Evolutionary conservation across 1,140 invertebrate genomes (phyloP).

Genomic region (Scaptomyza hsui): DNA sequence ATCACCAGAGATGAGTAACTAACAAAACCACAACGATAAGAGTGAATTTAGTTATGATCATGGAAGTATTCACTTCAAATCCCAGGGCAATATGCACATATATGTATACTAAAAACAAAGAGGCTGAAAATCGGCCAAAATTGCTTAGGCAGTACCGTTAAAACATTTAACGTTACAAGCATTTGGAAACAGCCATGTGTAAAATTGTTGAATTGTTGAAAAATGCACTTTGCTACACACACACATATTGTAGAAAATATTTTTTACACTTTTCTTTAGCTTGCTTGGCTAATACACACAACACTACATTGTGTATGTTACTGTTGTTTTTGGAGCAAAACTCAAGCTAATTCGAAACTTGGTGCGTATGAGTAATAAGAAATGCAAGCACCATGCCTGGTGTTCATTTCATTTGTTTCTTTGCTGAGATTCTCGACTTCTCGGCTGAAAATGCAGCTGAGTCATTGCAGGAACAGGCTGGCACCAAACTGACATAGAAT

Average conservation of each 20-base stretch:
- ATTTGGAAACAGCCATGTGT: not conserved
- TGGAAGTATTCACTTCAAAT: too few species aligned
- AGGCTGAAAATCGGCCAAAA: too few species aligned
- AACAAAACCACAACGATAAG: too few species aligned
- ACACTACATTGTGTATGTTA: not conserved
- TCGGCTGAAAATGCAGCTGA: constrained; percentile 34
- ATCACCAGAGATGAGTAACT: too few species aligned
- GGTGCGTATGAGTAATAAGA: constrained; percentile 75
- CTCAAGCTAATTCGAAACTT: constrained; percentile 25
- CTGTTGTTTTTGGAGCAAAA: constrained; percentile 22
- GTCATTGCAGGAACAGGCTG: constrained; percentile 22
- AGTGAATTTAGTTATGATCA: too few species aligned
- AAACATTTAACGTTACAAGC: not conserved
- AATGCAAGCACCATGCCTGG: constrained; percentile 27
- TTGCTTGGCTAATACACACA: not conserved
- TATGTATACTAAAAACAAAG: too few species aligned
- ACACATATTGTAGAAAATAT: constrained; percentile 1
- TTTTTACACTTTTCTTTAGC: not conserved
- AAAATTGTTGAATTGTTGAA: not conserved
- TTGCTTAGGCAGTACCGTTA: too few species aligned
- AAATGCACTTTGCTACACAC: constrained; percentile 4
- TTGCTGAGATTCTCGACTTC: constrained; percentile 5
- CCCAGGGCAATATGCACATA: too few species aligned
- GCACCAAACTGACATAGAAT: constrained; percentile 50
- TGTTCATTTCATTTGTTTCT: constrained; percentile 53